Evolutionary conservation across 2,113 vertebrate genomes (phyloP).

Genomic region (Gopherus flavomarginatus): DNA sequence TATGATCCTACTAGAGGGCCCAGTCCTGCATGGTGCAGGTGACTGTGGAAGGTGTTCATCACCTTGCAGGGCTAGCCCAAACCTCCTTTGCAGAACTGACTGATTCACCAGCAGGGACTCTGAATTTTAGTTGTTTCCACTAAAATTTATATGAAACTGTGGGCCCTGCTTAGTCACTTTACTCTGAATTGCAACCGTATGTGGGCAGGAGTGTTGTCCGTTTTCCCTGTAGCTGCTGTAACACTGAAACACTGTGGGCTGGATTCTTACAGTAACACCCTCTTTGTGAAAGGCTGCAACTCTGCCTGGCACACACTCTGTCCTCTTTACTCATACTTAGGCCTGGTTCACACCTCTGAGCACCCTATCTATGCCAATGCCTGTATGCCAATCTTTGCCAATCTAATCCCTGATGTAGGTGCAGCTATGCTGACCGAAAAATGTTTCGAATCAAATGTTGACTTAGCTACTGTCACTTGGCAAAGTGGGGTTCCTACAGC

Average conservation of each 20-base stretch:
- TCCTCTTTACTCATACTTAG: background rate
- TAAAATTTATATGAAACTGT: fast-evolving
- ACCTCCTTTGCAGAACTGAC: fast-evolving
- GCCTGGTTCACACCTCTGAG: background rate
- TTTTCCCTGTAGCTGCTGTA: background rate
- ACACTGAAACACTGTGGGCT: fast-evolving
- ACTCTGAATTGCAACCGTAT: fast-evolving
- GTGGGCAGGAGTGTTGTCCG: fast-evolving
- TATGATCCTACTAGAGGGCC: fast-evolving
- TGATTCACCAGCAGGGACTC: background rate
- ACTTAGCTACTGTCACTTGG: background rate
- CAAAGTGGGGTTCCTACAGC: background rate
- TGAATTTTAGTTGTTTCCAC: fast-evolving
- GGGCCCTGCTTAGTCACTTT: fast-evolving
- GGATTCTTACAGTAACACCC: fast-evolving
- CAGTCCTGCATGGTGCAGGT: background rate
- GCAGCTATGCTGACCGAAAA: background rate
- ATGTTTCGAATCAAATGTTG: background rate
- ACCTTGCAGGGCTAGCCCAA: fast-evolving
- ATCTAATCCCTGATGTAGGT: background rate
- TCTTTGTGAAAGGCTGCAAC: background rate
- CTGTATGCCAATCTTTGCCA: background rate
- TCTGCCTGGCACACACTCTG: background rate
- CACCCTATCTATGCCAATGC: background rate
- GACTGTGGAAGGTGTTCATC: background rate